These are phyloP conservation scores for Coptodon bakossiorum DNA, from an alignment of 2,113 vertebrate genomes.

Conservation along the genomic window DNA sequence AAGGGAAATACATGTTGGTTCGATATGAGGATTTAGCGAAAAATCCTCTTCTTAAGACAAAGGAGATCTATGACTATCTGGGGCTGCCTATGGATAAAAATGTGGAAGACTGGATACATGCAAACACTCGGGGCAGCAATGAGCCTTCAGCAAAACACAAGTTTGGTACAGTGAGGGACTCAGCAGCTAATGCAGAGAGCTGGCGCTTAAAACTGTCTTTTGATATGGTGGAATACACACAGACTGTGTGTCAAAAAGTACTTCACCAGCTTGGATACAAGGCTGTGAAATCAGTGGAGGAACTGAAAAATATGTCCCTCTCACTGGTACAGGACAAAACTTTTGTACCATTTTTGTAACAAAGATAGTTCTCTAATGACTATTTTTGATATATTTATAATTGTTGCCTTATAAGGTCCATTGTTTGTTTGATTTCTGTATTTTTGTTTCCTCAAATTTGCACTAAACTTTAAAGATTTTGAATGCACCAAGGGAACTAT, in stretches of 20 bases:
- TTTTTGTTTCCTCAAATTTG: conserved; percentile 74
- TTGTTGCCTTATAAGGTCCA: conserved; percentile 83
- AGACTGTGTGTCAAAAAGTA: conserved; percentile 86
- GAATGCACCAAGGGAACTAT: conserved; percentile 51
- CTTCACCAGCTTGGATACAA: conserved; percentile 89
- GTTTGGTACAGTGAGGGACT: conserved; percentile 90
- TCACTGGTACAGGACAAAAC: conserved; percentile 90
- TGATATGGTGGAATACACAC: conserved; percentile 91
- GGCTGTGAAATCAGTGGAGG: conserved; percentile 79
- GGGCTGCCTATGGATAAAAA: conserved; percentile 87
- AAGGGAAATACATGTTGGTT: conserved; percentile 95
- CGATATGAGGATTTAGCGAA: conserved; percentile 93
- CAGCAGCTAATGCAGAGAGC: conserved; percentile 88
- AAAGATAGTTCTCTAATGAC: conserved; percentile 62
- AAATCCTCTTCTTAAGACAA: conserved; percentile 88
- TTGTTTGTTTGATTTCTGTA: conserved; percentile 29
- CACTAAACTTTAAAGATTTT: conserved; percentile 75
- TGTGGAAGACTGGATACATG: conserved; percentile 90
- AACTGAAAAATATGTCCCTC: conserved; percentile 88
- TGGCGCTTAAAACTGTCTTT: conserved; percentile 93
- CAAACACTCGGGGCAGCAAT: conserved; percentile 87
- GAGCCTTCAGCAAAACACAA: conserved; percentile 90
- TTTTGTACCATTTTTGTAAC: conserved; percentile 91
- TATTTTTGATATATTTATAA: conserved; percentile 84
- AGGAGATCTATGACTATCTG: conserved; percentile 92